These are phyloP conservation scores for Laspeyria flexula DNA, from an alignment of 2,888 invertebrate species.

Conservation along the genomic window DNA sequence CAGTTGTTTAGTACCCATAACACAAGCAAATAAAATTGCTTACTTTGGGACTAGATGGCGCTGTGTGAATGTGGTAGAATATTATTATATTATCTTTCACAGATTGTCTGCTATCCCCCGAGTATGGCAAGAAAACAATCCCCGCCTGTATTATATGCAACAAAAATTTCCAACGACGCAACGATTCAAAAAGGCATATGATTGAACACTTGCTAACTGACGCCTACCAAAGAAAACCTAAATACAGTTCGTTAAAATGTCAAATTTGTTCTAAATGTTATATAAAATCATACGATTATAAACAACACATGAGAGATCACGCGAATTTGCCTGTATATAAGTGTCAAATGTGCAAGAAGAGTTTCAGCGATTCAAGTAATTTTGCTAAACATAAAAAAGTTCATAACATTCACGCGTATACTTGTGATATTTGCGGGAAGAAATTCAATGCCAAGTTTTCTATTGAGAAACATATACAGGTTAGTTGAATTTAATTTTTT, in stretches of 20 bases:
- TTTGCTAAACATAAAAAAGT: conserved; percentile 76
- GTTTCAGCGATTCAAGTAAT: conserved; percentile 73
- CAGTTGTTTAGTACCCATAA: too few species aligned
- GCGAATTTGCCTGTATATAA: conserved; percentile 60
- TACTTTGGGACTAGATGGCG: too few species aligned
- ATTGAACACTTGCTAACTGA: conserved; percentile 68
- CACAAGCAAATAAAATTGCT: too few species aligned
- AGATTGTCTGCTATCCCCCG: conserved; percentile 19
- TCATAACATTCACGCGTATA: conserved; percentile 54
- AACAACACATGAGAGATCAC: conserved; percentile 69
- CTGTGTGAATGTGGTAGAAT: too few species aligned
- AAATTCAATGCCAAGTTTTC: conserved; percentile 58
- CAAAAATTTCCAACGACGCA: conserved; percentile 42
- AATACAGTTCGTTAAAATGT: conserved; percentile 29
- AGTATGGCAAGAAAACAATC: not conserved
- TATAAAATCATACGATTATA: conserved; percentile 44
- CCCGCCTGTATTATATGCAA: conserved; percentile 52
- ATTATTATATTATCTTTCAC: too few species aligned
- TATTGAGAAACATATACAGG: conserved; percentile 61
- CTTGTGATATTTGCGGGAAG: conserved; percentile 63
- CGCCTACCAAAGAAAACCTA: conserved; percentile 40
- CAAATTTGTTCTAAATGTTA: conserved; percentile 53
- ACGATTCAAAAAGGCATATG: conserved; percentile 63
- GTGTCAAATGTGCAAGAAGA: conserved; percentile 64
- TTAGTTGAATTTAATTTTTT: conserved; percentile 26